These are phyloP conservation scores for Aphelenchoides avenae DNA, from an alignment of 1,140 invertebrate species.

Conservation along the genomic window DNA sequence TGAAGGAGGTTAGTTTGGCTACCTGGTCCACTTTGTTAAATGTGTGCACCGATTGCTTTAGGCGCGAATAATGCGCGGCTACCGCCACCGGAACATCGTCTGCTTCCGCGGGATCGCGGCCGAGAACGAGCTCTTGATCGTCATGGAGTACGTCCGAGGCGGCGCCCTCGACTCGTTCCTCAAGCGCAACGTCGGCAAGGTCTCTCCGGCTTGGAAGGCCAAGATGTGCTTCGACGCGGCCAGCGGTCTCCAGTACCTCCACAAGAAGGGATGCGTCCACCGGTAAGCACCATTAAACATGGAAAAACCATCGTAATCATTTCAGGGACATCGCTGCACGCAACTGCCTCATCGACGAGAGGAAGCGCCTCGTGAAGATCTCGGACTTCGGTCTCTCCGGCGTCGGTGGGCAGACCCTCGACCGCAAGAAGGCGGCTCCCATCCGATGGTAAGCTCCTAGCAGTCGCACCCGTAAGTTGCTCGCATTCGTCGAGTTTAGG, in stretches of 20 bases:
- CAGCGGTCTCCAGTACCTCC: slow-evolving; percentile 84
- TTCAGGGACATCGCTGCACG: no score
- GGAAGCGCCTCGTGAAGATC: no score
- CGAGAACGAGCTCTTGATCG: slow-evolving; percentile 23
- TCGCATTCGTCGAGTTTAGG: no score
- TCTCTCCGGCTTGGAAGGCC: slow-evolving; percentile 26
- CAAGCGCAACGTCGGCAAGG: background rate
- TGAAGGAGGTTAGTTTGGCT: no score
- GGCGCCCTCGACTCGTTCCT: slow-evolving; percentile 18
- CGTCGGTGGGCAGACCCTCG: no score
- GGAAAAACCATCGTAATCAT: background rate
- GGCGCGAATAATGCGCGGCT: slow-evolving; percentile 16
- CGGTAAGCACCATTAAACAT: slow-evolving; percentile 36
- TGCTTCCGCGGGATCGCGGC: slow-evolving; percentile 34
- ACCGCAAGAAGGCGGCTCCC: no score
- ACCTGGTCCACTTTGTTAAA: no score
- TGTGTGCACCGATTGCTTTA: no score
- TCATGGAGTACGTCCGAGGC: slow-evolving; percentile 28
- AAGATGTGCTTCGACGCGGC: slow-evolving; percentile 30
- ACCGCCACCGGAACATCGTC: slow-evolving; percentile 26
- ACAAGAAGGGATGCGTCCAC: slow-evolving; percentile 90
- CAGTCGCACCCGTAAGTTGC: no score
- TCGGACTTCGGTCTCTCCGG: no score
- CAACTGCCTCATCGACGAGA: no score
- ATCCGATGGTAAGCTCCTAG: no score